phyloP scores from a whole-genome alignment of 2,888 invertebrate species.

The Phrixothrix hirtus region DNA sequence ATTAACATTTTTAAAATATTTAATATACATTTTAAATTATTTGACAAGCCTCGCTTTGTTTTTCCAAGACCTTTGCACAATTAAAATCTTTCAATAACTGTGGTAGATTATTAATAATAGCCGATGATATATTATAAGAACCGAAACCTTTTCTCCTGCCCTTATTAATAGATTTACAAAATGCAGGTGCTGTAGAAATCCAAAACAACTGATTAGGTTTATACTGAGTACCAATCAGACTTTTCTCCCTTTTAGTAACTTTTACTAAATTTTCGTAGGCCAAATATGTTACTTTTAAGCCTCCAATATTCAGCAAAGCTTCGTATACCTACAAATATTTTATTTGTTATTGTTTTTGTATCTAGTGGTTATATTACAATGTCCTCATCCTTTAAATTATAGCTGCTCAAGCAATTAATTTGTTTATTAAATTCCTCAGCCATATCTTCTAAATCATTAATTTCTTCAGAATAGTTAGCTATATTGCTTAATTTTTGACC shows the following conservation, averaged over 20 bases:
- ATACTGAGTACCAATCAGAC: constrained; percentile 1
- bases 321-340: background rate
- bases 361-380: too few species aligned
- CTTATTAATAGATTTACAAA: background rate
- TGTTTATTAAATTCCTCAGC: constrained; percentile 68
- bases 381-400: background rate
- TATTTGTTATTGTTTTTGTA: background rate
- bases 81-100: constrained; percentile 9
- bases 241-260: background rate
- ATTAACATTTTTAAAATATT: too few species aligned
- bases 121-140: background rate
- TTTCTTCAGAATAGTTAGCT: constrained; percentile 86
- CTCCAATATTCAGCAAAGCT: constrained; percentile 61
- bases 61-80: constrained; percentile 2
- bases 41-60: background rate
- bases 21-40: too few species aligned
- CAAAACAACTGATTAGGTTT: constrained; percentile 6
- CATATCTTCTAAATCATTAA: constrained; percentile 88
- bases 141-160: background rate
- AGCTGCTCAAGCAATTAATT: background rate
- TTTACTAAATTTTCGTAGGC: constrained; percentile 3
- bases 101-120: background rate
- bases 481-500: constrained; percentile 93
- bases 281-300: background rate
- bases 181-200: constrained; percentile 1